Base-by-base conservation (phyloP, 1,140 invertebrate genomes). In the Aphelenchoides besseyi region DNA sequence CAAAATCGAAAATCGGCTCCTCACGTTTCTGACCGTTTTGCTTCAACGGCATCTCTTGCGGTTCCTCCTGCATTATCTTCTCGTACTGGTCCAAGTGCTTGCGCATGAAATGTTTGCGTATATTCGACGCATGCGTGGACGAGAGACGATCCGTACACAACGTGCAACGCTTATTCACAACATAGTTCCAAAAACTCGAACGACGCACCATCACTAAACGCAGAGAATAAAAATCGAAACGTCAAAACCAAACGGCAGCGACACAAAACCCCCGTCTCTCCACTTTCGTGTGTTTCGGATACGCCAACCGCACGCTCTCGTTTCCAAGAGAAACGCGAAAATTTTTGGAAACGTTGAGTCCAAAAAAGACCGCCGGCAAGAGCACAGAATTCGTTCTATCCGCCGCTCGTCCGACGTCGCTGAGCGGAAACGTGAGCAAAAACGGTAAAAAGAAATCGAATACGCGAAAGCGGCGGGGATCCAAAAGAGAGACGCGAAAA, bases 101-200 rank as follows among this genome's bases (percentile, higher is more conserved):
- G 55, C 55, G 55, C 26, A 59, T 8, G 18, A 59, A 59, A 23
- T 59, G 55, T 33, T 59, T 59, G 5, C 55, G 55, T 5, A 59
- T 59, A 23, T 59, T 59, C 5, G 55, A 59, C 5, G 55, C 55
- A 33, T 59, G 55, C 12, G 26, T 8, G 12, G 55, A 59, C 5
- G 5, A 8, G 12, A 59, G 55, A 28, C 5, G 5, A 8, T 59
- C 55, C 12, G 5, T 23, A 23, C 55, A 59, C 18, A 59, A 33
- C 5, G 5, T 33, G 18, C 55, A 59, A 8, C 55, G 5, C 55
- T 59, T 59, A 23, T 59, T 59, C 5, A 8, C 5, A 28, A 59
- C 55, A 33, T 8, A 59, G 5, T 5, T 8, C 55, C 55, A 59
- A 23, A 59, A 59, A 28, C 16, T 5, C 18, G 55, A 59, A 8